Evolutionary conservation across 2,797 vertebrate genomes (phyloP).

Genomic region (Astyanax mexicanus): DNA sequence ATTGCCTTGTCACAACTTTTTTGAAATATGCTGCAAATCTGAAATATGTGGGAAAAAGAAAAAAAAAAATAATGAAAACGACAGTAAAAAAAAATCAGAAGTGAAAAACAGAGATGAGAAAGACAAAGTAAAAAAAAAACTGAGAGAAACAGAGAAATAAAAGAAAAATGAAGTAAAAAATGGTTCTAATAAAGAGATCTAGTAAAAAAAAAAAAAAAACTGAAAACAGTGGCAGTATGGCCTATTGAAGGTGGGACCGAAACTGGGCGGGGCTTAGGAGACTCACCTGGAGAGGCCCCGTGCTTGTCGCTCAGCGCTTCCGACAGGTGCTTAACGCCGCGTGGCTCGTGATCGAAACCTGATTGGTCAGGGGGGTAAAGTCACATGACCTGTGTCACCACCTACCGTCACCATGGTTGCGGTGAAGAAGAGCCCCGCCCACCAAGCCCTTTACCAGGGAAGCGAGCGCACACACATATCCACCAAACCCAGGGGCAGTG

Average conservation of each 20-base stretch:
- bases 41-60: too few relatives aligned
- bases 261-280: constrained; percentile 44
- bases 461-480: constrained; percentile 61
- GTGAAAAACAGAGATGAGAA: too few relatives aligned
- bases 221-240: not conserved
- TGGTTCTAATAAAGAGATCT: too few relatives aligned
- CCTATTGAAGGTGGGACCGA: not conserved
- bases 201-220: not conserved
- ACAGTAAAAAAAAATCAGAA: too few relatives aligned
- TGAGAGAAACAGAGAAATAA: not conserved
- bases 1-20: too few relatives aligned
- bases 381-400: constrained; percentile 69
- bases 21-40: too few relatives aligned
- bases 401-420: constrained; percentile 39
- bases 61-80: too few relatives aligned
- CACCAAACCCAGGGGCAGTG: constrained; percentile 49
- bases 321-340: constrained; percentile 87
- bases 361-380: constrained; percentile 77
- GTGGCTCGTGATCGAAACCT: constrained; percentile 94
- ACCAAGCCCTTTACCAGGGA: constrained; percentile 73
- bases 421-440: constrained; percentile 54
- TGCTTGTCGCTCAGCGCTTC: constrained; percentile 93
- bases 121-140: too few relatives aligned
- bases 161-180: too few relatives aligned
- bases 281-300: constrained; percentile 88